Evolutionary conservation across 2,797 vertebrate species (phyloP).

Genomic region (Serranus cabrilla): DNA sequence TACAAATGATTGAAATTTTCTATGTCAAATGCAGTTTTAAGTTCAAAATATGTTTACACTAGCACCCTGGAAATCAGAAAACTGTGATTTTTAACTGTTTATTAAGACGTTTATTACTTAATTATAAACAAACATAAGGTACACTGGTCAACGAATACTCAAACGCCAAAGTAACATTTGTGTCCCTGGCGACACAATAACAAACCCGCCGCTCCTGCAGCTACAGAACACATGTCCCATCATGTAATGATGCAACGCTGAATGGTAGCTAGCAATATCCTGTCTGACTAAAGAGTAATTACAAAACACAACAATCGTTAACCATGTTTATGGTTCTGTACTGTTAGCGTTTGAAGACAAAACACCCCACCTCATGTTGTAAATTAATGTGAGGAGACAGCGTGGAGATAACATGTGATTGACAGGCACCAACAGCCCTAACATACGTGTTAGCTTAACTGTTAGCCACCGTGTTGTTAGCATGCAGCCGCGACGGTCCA

Average conservation of each 20-base stretch:
- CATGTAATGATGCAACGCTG: neutral
- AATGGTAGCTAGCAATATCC: neutral
- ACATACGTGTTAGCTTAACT: slow-evolving; percentile 25
- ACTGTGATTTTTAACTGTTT: too few relatives aligned
- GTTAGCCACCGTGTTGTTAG: slow-evolving; percentile 37
- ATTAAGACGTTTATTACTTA: too few relatives aligned
- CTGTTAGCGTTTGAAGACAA: neutral
- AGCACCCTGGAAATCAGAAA: too few relatives aligned
- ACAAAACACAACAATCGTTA: neutral
- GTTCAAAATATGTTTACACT: too few relatives aligned
- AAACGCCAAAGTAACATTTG: neutral
- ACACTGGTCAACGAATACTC: too few relatives aligned
- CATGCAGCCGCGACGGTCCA: neutral
- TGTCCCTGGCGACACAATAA: neutral
- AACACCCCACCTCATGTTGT: accelerated
- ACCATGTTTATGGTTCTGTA: neutral
- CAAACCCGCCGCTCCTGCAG: neutral
- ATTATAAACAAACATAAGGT: too few relatives aligned
- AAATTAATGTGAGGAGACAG: too few relatives aligned
- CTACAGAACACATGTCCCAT: slow-evolving; percentile 8
- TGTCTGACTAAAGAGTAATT: neutral
- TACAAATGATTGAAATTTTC: too few relatives aligned
- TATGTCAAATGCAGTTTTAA: too few relatives aligned
- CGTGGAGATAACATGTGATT: slow-evolving; percentile 23
- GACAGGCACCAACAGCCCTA: slow-evolving; percentile 42